These are phyloP conservation scores for Remorina albescens DNA, from an alignment of 2,797 vertebrate genomes.

Conservation along the genomic window DNA sequence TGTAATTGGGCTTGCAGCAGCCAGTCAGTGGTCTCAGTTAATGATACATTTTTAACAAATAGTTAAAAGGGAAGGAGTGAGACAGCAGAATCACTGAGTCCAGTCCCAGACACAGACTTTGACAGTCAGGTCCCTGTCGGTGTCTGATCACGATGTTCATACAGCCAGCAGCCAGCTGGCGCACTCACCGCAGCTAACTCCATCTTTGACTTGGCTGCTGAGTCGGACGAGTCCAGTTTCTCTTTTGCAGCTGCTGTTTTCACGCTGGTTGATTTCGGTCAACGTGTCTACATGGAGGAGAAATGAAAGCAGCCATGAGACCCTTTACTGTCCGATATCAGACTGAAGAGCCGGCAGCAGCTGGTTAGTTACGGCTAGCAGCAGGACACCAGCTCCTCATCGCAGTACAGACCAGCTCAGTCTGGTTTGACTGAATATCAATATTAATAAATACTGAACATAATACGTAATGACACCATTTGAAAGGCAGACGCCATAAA, in stretches of 20 bases:
- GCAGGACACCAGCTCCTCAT: not conserved
- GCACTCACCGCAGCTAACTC: slow-evolving; percentile 82
- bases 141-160: not conserved
- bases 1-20: too few species aligned
- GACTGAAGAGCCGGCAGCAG: too few species aligned
- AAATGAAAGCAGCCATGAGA: slow-evolving; percentile 2
- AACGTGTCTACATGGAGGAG: not conserved
- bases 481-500: not conserved
- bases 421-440: too few species aligned
- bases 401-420: not conserved
- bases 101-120: too few species aligned
- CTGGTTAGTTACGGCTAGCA: slow-evolving; percentile 9
- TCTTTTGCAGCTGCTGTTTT: slow-evolving; percentile 51
- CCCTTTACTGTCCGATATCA: too few species aligned
- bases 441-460: too few species aligned
- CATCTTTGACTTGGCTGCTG: slow-evolving; percentile 75
- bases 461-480: fast-evolving
- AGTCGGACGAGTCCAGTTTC: slow-evolving; percentile 53
- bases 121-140: not conserved
- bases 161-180: slow-evolving; percentile 15
- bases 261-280: slow-evolving; percentile 22
- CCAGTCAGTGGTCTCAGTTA: too few species aligned
- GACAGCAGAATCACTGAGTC: too few species aligned
- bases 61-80: too few species aligned
- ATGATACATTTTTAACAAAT: too few species aligned